phyloP scores from a whole-genome alignment of 2,797 vertebrate species.

The Sebastes cheni region DNA sequence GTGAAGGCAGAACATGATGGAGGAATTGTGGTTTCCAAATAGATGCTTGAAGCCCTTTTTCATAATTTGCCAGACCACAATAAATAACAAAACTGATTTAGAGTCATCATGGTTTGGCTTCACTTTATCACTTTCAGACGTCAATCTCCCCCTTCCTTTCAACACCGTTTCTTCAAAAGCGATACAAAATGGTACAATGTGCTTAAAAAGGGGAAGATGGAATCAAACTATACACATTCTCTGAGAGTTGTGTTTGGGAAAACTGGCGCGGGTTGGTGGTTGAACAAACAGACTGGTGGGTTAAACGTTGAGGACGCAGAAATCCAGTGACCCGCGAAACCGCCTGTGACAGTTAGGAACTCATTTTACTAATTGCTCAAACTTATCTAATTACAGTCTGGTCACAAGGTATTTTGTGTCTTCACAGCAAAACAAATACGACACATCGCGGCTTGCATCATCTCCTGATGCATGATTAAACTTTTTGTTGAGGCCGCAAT shows the following conservation, averaged over 20 bases:
- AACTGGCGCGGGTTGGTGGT: not conserved
- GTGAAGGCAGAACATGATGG: not conserved
- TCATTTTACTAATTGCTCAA: constrained; percentile 82
- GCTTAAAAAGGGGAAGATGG: not conserved
- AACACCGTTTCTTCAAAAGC: not conserved
- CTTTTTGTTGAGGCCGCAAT: not conserved
- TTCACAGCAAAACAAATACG: constrained; percentile 15
- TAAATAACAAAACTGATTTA: not conserved
- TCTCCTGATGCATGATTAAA: not conserved
- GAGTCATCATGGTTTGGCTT: not conserved
- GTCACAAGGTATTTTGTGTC: constrained; percentile 54
- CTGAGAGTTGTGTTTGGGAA: not conserved
- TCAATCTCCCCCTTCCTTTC: not conserved
- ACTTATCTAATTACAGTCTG: constrained; percentile 75
- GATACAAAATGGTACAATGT: not conserved
- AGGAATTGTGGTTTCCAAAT: not conserved
- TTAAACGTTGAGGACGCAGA: constrained; percentile 54
- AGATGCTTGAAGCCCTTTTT: not conserved
- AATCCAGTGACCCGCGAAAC: constrained; percentile 69
- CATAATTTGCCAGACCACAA: not conserved
- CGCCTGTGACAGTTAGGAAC: constrained; percentile 71
- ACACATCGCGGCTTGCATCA: not conserved
- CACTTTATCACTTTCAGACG: not conserved
- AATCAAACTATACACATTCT: not conserved
- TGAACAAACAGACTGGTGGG: constrained; percentile 51